Base-by-base conservation (phyloP, 2,888 invertebrate species). In the Amorpha juglandis region DNA sequence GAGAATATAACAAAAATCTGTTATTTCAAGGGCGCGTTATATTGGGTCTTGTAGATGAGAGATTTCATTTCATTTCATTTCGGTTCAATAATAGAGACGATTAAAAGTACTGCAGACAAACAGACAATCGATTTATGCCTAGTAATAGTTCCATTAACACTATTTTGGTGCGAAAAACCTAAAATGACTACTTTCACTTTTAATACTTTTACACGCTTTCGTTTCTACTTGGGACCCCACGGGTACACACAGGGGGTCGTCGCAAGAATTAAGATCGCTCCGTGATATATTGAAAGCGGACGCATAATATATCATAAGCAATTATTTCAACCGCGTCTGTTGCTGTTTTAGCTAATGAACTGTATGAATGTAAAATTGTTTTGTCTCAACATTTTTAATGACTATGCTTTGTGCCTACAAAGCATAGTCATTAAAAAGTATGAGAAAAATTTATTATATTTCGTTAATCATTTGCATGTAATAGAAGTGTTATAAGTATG, bases 291-390 rank as follows among this genome's bases (percentile, higher is more conserved):
- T 83, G 83, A 80, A 81, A 78, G 75, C 75, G 80, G 83, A 79
- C 78, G 77, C 74, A 78, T 77, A 78, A 83, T 87, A 86, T 87
- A 88, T 88, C 86, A 88, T 86, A 87, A 81, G 82, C 79, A 84
- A 87, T 87, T 86, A 84, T 83, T 83, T 82, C 74, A 80, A 27
- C 83, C 81, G 76, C 75, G 75, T 72, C 74, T 70, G 71, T 70
- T 70, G 73, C 75, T 73, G 70, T 64, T 64, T 42, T 12, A 70
- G 73, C 75, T 80, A 86, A 86, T 83, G 82, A 83, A 78, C 70
- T 71, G 69, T 48, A 33, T 47, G 27, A 21, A 71, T 70, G 33
- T 50, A 65, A n/a, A 47, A 65, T 67, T 66, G 65, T 68, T 70
- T 65, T 67, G 67, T 67, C 52, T 51, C 50, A 52, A 12, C 47